Percentiles rank a stretch among this genome's conserved stretches.
phyloP scores from a whole-genome alignment of 1,140 invertebrate genomes.

The Oedothorax gibbosus region DNA sequence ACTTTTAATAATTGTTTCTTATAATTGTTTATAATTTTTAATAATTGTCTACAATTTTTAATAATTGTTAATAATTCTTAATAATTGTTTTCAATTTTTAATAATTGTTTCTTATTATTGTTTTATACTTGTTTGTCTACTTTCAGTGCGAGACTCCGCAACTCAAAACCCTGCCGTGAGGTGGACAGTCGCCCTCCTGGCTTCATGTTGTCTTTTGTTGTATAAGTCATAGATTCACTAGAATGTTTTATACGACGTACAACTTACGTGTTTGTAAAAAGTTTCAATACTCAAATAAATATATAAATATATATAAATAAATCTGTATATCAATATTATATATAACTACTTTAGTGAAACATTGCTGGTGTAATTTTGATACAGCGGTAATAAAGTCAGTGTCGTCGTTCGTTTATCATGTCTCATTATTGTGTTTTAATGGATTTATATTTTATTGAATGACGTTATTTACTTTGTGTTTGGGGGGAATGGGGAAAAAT shows the following conservation, averaged over 20 bases:
- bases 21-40: too few species aligned
- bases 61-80: too few species aligned
- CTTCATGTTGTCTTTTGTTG: conserved; percentile 56
- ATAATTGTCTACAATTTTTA: too few species aligned
- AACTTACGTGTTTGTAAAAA: conserved; percentile 57
- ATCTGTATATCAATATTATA: conserved; percentile 31
- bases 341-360: conserved; percentile 10
- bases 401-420: background rate
- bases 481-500: too few species aligned
- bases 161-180: conserved; percentile 52
- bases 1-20: too few species aligned
- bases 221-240: conserved; percentile 57
- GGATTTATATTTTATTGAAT: too few species aligned
- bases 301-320: conserved; percentile 48
- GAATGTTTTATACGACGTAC: conserved; percentile 57
- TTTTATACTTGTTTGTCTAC: background rate
- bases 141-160: conserved; percentile 53
- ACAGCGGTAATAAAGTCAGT: conserved; percentile 13
- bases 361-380: conserved; percentile 40
- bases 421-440: background rate
- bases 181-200: conserved; percentile 52
- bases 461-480: too few species aligned
- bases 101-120: too few species aligned
- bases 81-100: too few species aligned
- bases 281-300: conserved; percentile 61